These are phyloP conservation scores for Neopipo cinnamomea DNA, from an alignment of 2,113 vertebrate genomes.

Conservation along the genomic window DNA sequence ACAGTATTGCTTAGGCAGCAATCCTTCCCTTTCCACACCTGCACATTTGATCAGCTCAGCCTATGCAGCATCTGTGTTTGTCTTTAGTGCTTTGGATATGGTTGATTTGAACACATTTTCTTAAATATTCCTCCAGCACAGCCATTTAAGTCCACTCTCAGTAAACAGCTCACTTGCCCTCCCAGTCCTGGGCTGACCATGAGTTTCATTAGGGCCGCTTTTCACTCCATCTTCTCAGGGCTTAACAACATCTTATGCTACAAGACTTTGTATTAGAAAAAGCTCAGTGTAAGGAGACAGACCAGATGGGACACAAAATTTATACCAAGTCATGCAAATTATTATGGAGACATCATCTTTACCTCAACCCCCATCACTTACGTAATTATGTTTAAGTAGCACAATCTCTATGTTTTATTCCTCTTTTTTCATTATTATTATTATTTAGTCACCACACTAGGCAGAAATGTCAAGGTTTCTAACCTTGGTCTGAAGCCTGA, in stretches of 20 bases:
- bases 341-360: neutral
- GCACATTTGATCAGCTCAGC: neutral
- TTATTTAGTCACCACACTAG: neutral
- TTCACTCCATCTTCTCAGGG: neutral
- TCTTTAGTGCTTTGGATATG: neutral
- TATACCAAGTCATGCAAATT: neutral
- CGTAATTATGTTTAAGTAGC: neutral
- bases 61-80: neutral
- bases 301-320: neutral
- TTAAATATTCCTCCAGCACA: neutral
- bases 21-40: neutral
- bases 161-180: neutral
- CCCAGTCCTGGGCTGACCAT: neutral
- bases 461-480: neutral
- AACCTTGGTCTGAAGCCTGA: neutral
- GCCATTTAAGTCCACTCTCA: neutral
- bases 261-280: neutral
- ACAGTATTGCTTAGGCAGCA: neutral
- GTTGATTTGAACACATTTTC: neutral
- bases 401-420: neutral
- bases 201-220: neutral
- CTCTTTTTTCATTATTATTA: neutral
- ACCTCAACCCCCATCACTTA: neutral
- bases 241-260: neutral
- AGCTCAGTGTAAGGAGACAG: neutral